These are phyloP conservation scores for Hippopotamus amphibius DNA, from an alignment of 2,113 vertebrate species.

Conservation along the genomic window DNA sequence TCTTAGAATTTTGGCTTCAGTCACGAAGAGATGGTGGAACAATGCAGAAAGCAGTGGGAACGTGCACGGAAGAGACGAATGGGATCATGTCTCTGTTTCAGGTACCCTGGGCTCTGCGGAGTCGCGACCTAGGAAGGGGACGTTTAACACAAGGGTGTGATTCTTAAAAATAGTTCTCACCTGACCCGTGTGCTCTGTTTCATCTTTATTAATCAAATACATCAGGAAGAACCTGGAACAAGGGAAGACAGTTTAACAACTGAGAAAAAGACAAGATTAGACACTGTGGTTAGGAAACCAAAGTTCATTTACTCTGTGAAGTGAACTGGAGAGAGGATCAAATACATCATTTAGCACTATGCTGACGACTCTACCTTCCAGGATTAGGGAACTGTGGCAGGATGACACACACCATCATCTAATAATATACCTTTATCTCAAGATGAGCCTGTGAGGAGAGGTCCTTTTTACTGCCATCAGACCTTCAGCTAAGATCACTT, in stretches of 20 bases:
- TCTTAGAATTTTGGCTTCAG: neutral
- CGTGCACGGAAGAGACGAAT: neutral
- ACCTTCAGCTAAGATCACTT: neutral
- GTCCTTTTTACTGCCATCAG: neutral
- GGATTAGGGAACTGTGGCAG: neutral
- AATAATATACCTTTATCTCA: neutral
- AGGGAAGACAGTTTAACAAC: conserved; percentile 21
- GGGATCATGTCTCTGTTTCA: neutral
- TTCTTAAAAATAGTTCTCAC: conserved; percentile 78
- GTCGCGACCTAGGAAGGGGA: neutral
- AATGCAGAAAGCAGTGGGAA: neutral
- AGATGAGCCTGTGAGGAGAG: neutral
- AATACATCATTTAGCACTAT: neutral
- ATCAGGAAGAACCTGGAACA: conserved; percentile 97
- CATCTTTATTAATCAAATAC: conserved; percentile 99
- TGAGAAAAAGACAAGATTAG: neutral
- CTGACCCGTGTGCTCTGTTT: conserved; percentile 99
- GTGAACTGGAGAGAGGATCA: neutral
- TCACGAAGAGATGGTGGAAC: neutral
- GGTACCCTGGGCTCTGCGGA: accelerated
- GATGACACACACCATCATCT: neutral
- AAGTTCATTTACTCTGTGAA: neutral
- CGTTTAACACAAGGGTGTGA: neutral
- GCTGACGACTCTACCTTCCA: neutral
- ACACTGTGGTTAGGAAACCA: neutral